A percentile compares a stretch with the other conserved stretches of the same genome.
Evolutionary conservation across 2,888 invertebrate genomes (phyloP).

Genomic region (Troides helena): DNA sequence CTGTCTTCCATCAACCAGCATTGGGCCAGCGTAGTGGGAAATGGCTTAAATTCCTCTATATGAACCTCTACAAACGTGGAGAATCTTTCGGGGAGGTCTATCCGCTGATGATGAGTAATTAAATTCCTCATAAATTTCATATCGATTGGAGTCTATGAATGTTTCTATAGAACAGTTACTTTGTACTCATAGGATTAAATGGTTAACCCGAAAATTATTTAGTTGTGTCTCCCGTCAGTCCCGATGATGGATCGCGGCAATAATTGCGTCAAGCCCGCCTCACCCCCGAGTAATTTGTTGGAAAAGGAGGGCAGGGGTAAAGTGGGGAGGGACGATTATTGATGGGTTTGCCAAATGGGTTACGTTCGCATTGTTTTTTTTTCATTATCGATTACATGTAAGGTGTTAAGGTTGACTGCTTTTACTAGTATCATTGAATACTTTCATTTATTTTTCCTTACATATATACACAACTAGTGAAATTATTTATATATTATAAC

Average conservation of each 20-base stretch:
- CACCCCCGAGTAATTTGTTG: constrained; percentile 58
- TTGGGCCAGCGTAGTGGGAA: too few relatives aligned
- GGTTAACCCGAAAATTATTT: constrained; percentile 73
- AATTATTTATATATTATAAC: too few relatives aligned
- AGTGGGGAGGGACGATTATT: constrained; percentile 51
- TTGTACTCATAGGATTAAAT: constrained; percentile 46
- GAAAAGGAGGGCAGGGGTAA: constrained; percentile 40
- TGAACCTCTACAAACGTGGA: too few relatives aligned
- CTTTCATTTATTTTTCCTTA: neutral
- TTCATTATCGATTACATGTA: constrained; percentile 10
- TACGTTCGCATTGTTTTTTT: constrained; percentile 36
- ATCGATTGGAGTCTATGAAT: neutral
- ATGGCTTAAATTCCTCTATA: too few relatives aligned
- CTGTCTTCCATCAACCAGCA: too few relatives aligned
- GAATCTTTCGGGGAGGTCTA: too few relatives aligned
- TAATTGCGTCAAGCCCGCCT: constrained; percentile 70
- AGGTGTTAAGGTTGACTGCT: constrained; percentile 39
- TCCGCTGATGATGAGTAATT: too few relatives aligned
- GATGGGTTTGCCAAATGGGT: constrained; percentile 50
- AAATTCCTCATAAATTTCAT: neutral
- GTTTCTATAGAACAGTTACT: constrained; percentile 23
- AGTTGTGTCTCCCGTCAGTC: constrained; percentile 69
- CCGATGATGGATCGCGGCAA: constrained; percentile 72
- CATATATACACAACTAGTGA: too few relatives aligned
- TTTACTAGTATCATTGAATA: constrained; percentile 25